Base-by-base conservation (phyloP, 2,888 invertebrate species). In the Pandemis corylana region DNA sequence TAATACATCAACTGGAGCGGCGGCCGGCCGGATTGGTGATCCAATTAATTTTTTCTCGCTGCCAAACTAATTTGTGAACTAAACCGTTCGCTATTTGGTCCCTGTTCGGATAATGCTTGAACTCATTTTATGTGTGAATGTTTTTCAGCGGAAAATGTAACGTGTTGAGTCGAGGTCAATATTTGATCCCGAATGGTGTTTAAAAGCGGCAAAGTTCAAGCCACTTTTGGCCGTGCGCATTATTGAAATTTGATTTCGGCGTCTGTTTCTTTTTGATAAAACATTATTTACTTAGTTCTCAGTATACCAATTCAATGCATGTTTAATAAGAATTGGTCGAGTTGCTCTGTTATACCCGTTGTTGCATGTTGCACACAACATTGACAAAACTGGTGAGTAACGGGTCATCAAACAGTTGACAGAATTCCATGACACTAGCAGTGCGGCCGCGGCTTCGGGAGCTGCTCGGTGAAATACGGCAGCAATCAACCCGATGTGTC, bases 31-130 rank as follows among this genome's bases (percentile, higher is more conserved):
- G 80, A 83, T 81, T 80, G 83, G 83, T 81, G 82, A 85, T 90
- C 85, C 89, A 90, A 92, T 93, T 90, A 89, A 90, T 89, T 91
- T 91, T 93, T 89, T 87, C 82, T 79, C 82, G 81, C 82, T 85
- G 89, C 87, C 90, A 89, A 89, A 92, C 90, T 92, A 91, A 93
- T 91, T 90, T 93, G 93, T 84, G 89, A 93, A 92, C 92, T 94
- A 93, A 89, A 85, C 79, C 78, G 85, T 78, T 79, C 80, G 84
- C 78, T 79, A 80, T 90, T 90, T 83, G 86, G 90, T 89, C 82
- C 81, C 80, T 80, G 87, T 88, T 89, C 82, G 83, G 79, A 77
- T 85, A 84, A 77, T 75, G 76, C 78, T 76, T 75, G 83, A 90
- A 89, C 91, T 93, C 89, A 91, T 92, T 90, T 90, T 89, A 90